Base-by-base conservation (phyloP, 2,888 invertebrate genomes). In the Adelognathus sp. region DNA sequence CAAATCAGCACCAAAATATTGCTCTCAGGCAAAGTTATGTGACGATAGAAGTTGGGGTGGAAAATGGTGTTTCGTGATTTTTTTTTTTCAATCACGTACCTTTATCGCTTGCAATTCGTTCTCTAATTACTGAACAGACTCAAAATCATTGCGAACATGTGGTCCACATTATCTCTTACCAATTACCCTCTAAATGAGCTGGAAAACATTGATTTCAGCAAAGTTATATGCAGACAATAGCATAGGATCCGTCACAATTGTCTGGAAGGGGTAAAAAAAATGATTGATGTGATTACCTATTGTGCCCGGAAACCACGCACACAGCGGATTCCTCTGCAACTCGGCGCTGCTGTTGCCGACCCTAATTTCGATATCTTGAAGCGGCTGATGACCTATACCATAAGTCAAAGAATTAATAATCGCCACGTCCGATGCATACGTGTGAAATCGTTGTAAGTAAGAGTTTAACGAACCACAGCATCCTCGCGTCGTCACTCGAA, bases 291-390 rank as follows among this genome's bases (percentile, higher is more conserved):
- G 92, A 93, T 93, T 89, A 96, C 96, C 95, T 76, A 97, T 94
- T 5, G 97, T 97, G 74, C 97, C 97, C 1, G 98, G 98, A 91
- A 97, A 97, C 98, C 98, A 98, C 27, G 98, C 97, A 89, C 98
- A 98, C 0, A 98, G 92, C 14, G 97, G 97, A 92, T 98, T 98
- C 76, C 97, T 93, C 90, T 97, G 97, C 61, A 97, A 92, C 86
- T 97, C 96, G 0, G 94, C 94, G 87, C 97, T 97, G 91, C 97
- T 97, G 91, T 98, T 98, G 18, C 98, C 98, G n/a, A 97, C 97
- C 69, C 97, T 93, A 80, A 97, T 97, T 92, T 98, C 97, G 69
- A 98, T 92, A 90, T 97, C 97, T 90, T 97, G 97, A 11, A 98
- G 92, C 1, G 97, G 97, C 87, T 97, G 97, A 88, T 97, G 97